phyloP scores from a whole-genome alignment of 2,797 vertebrate species.

The Eupleurogrammus muticus region DNA sequence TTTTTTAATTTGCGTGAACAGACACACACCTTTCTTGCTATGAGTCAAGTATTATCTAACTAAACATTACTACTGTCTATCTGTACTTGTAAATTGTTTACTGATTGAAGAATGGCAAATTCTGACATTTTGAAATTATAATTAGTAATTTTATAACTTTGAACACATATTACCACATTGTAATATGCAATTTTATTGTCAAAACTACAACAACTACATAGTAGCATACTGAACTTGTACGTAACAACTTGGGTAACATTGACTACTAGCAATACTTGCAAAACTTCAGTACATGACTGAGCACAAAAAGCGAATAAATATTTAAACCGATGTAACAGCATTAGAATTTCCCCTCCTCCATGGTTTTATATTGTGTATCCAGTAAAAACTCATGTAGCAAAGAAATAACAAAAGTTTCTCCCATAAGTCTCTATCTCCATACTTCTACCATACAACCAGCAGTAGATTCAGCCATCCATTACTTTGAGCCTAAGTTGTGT shows the following conservation, averaged over 20 bases:
- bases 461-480: slow-evolving; percentile 79
- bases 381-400: slow-evolving; percentile 72
- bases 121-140: slow-evolving; percentile 66
- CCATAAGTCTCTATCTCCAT: slow-evolving; percentile 77
- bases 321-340: slow-evolving; percentile 52
- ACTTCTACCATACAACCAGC: slow-evolving; percentile 86
- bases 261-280: slow-evolving; percentile 74
- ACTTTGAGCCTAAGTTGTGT: slow-evolving; percentile 84
- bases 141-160: slow-evolving; percentile 72
- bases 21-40: slow-evolving; percentile 52
- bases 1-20: slow-evolving; percentile 56
- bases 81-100: slow-evolving; percentile 71
- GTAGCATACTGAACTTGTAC: slow-evolving; percentile 34
- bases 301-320: slow-evolving; percentile 77
- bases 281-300: slow-evolving; percentile 67
- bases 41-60: slow-evolving; percentile 62
- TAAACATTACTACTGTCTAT: slow-evolving; percentile 67
- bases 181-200: slow-evolving; percentile 75
- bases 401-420: slow-evolving; percentile 55
- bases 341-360: slow-evolving; percentile 36
- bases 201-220: slow-evolving; percentile 61
- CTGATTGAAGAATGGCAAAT: slow-evolving; percentile 61
- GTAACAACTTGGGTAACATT: slow-evolving; percentile 64
- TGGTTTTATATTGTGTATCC: slow-evolving; percentile 75
- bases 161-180: slow-evolving; percentile 59